phyloP scores from a whole-genome alignment of 2,888 invertebrate species.

The Brassicogethes aeneus region DNA sequence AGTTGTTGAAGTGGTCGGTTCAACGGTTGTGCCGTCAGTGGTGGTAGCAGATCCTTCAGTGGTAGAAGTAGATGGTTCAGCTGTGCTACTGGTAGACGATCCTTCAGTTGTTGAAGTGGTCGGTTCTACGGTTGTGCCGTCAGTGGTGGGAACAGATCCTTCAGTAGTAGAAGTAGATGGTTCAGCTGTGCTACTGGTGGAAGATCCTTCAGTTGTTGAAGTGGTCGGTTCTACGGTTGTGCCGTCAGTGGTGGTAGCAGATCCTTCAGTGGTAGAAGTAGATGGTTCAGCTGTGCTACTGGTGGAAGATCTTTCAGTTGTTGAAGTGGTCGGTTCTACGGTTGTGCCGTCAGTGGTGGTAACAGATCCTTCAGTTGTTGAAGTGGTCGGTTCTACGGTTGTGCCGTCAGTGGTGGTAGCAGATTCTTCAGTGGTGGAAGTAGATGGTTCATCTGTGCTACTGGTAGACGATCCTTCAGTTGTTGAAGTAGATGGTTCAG shows the following conservation, averaged over 20 bases:
- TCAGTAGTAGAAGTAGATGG: background rate
- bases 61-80: background rate
- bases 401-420: background rate
- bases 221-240: too few relatives aligned
- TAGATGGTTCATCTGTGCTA: background rate
- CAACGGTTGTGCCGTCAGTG: background rate
- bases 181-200: background rate
- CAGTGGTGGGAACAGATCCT: background rate
- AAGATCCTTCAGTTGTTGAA: background rate
- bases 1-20: background rate
- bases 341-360: background rate
- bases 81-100: background rate
- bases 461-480: background rate
- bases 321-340: background rate
- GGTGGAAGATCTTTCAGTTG: background rate
- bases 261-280: background rate
- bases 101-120: background rate
- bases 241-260: background rate
- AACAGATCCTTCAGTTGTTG: background rate
- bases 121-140: background rate
- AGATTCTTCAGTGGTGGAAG: background rate
- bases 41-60: background rate
- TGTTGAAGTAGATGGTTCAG: background rate
- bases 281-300: too few relatives aligned
- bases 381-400: background rate